phyloP scores from a whole-genome alignment of 2,888 invertebrate species.

The Hymenopus coronatus region DNA sequence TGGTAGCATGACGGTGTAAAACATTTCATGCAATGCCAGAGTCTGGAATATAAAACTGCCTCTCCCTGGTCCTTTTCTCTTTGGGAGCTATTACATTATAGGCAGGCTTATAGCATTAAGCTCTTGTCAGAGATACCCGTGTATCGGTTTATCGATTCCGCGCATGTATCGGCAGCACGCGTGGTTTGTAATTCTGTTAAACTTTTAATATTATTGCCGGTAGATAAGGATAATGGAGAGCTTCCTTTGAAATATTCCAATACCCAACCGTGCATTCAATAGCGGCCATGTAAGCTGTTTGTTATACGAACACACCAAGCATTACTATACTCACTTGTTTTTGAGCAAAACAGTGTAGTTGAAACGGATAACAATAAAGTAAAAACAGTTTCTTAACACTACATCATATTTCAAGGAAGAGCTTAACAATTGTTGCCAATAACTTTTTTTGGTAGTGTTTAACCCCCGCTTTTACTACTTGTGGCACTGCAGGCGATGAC shows the following conservation, averaged over 20 bases:
- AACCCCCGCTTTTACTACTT: no score
- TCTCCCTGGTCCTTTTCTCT: neutral
- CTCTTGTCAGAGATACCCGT: neutral
- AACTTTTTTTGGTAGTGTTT: no score
- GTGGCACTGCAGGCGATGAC: no score
- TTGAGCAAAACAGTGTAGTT: no score
- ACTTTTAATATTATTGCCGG: neutral
- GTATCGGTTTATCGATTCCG: neutral
- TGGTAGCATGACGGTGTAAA: neutral
- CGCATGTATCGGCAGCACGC: neutral
- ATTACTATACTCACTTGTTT: no score
- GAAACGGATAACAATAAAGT: no score
- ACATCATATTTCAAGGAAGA: no score
- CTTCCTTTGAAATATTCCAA: neutral
- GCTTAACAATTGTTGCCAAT: no score
- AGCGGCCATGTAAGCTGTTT: neutral
- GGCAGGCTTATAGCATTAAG: neutral
- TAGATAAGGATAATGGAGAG: neutral
- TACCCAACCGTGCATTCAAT: neutral
- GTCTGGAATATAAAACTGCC: neutral
- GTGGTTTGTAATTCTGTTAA: neutral
- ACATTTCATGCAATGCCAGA: neutral
- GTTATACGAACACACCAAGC: no score
- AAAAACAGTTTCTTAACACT: no score
- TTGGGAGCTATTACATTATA: neutral